Conservation (phyloP, 2,113 vertebrate species). For the Chitala chitala region DNA sequence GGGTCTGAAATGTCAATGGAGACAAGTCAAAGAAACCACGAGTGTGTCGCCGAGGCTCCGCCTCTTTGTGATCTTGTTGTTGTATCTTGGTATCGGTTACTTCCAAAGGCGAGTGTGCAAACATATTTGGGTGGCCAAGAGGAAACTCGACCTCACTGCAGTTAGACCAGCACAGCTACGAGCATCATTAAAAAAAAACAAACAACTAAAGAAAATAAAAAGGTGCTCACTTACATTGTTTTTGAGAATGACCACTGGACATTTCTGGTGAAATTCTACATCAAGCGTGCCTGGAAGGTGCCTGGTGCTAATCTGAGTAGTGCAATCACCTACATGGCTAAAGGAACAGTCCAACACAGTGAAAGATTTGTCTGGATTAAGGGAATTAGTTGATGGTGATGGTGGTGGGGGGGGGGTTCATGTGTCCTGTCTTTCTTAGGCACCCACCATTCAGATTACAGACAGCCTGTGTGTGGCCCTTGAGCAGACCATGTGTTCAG, state of each 20-base stretch:
- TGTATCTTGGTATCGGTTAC: not conserved
- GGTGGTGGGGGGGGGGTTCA: too few relatives aligned
- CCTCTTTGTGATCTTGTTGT: not conserved
- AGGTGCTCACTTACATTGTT: constrained; percentile 55
- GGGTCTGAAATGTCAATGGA: not conserved
- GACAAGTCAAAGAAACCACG: not conserved
- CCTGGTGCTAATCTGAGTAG: constrained; percentile 54
- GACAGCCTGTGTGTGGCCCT: constrained; percentile 49
- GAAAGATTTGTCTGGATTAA: constrained; percentile 58
- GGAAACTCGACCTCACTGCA: not conserved
- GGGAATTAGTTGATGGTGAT: constrained; percentile 64
- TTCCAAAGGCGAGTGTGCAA: constrained; percentile 1
- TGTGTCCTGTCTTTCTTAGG: constrained; percentile 67
- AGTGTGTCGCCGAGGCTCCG: not conserved
- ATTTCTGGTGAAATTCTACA: constrained; percentile 39
- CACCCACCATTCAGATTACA: constrained; percentile 56
- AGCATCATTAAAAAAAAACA: not conserved
- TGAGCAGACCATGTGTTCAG: too few relatives aligned
- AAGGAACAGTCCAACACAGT: constrained; percentile 48
- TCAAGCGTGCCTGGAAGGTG: constrained; percentile 55
- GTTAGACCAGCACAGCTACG: not conserved
- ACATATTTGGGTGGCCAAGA: not conserved
- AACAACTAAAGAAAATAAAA: not conserved
- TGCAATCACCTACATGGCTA: constrained; percentile 47
- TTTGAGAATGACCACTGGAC: constrained; percentile 28